Evolutionary conservation across 2,797 vertebrate species (phyloP).

Genomic region (Neopelma chrysocephalum): DNA sequence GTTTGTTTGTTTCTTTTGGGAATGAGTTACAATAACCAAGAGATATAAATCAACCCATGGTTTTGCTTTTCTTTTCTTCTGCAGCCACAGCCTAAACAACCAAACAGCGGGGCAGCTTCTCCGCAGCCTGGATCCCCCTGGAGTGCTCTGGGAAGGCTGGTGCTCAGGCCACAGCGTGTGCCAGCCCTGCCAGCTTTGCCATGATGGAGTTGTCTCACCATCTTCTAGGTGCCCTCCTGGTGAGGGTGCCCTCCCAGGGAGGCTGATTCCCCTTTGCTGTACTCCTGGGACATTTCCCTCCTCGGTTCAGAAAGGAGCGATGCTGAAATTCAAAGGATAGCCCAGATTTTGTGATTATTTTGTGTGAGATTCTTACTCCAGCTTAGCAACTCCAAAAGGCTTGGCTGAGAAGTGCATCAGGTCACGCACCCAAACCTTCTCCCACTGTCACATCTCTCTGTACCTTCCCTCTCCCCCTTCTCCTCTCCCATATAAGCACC

Average conservation of each 20-base stretch:
- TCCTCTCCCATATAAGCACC: neutral
- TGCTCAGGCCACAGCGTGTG: neutral
- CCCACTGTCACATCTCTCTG: fast-evolving
- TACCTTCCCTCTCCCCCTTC: neutral
- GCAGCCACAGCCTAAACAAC: constrained; percentile 57
- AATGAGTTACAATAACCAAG: constrained; percentile 43
- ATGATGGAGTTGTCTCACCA: fast-evolving
- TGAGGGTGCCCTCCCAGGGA: neutral
- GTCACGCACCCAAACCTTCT: neutral
- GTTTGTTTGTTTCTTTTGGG: constrained; percentile 46
- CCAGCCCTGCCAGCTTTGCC: neutral
- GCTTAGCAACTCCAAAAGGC: neutral
- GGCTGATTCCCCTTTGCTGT: neutral
- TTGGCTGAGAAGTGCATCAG: neutral
- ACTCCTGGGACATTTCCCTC: neutral
- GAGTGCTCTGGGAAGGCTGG: neutral
- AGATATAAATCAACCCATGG: constrained; percentile 61
- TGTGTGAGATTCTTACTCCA: neutral
- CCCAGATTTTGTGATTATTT: neutral
- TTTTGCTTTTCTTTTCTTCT: constrained; percentile 56
- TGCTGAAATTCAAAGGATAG: neutral
- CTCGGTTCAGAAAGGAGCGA: neutral
- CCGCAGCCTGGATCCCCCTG: neutral
- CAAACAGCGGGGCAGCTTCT: constrained; percentile 45
- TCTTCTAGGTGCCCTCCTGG: neutral